Base-by-base conservation (phyloP, 2,113 vertebrate genomes). In the Brachypodius melanocephalos region DNA sequence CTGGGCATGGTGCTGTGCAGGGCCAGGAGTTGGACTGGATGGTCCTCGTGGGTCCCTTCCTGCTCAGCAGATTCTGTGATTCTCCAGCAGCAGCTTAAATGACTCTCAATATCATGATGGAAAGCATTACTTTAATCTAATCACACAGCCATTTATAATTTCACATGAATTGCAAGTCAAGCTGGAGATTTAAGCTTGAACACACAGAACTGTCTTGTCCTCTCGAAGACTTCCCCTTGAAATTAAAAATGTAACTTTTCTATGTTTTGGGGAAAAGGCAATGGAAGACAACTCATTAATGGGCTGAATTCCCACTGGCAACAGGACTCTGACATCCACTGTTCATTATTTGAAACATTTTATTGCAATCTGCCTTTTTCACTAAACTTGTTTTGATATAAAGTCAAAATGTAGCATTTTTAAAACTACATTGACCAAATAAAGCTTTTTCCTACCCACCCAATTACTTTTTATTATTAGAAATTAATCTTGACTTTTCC, bases 221-320 rank as follows among this genome's bases (percentile, higher is more conserved):
- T 81, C 40, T 76, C 25, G 22, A 66, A 79, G 32, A 51, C 8
- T 31, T 32, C 22, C 34, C 26, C 71, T 24, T 51, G 63, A 77
- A 80, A 88, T 36, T 18, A 67, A 62, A 46, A 61, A 49, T 1
- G 9, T 1, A 34, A 22, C 26, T 84, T 68, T 54, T 55, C 46
- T n/a, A 2, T 0, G 0, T 26, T 28, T 18, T 18, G 38, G 38
- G 66, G n/a, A 34, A 20, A 38, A 68, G 14, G 18, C n/a, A 51
- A 24, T 42, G 42, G 42, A 85, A 42, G 24, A 32, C 4, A 16
- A 38, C 1, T 16, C 11, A 1, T 24, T 49, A 48, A 59, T 32
- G 28, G 51, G 29, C 40, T 68, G 34, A 57, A 42, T 92, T 90
- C 42, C 58, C 5, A 8, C 52, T 29, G 68, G 51, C 66, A 89